A percentile compares a stretch with the other conserved stretches of the same genome.
Evolutionary conservation across 2,113 vertebrate genomes (phyloP).

Genomic region (Notiomystis cincta): DNA sequence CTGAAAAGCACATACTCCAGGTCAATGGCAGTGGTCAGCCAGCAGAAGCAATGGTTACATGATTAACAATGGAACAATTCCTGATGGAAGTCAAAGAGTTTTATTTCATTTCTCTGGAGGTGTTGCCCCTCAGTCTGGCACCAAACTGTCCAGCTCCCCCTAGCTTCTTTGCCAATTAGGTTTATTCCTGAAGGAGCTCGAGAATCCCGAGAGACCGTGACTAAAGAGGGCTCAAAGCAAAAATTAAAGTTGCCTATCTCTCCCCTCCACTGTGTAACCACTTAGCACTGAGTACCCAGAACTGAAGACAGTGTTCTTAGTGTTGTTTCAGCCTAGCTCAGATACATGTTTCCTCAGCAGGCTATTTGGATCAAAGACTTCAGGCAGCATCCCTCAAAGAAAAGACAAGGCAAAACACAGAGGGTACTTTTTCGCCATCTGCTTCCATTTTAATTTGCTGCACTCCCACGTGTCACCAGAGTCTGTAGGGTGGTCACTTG

Average conservation of each 20-base stretch:
- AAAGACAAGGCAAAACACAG: slow-evolving; percentile 9
- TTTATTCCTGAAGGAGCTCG: not conserved
- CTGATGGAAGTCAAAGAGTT: not conserved
- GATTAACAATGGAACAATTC: not conserved
- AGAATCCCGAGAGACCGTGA: not conserved
- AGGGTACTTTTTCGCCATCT: not conserved
- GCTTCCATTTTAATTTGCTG: slow-evolving; percentile 32
- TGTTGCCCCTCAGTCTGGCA: not conserved
- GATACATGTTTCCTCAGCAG: slow-evolving; percentile 15
- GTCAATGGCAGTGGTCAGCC: not conserved
- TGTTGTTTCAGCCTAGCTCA: slow-evolving; percentile 5
- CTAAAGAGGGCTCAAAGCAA: not conserved
- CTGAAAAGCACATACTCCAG: not conserved
- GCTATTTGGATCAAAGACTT: slow-evolving; percentile 34
- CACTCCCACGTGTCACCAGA: not conserved
- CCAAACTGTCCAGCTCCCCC: not conserved
- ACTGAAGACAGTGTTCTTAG: not conserved
- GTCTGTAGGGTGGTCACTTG: not conserved
- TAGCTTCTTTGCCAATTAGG: not conserved
- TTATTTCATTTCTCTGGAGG: not conserved
- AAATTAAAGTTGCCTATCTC: not conserved
- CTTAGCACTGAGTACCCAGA: not conserved
- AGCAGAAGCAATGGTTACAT: not conserved
- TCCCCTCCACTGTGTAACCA: not conserved
- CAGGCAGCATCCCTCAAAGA: slow-evolving; percentile 27